Evolutionary conservation across 2,888 invertebrate species (phyloP).

Genomic region (Tipula unca): DNA sequence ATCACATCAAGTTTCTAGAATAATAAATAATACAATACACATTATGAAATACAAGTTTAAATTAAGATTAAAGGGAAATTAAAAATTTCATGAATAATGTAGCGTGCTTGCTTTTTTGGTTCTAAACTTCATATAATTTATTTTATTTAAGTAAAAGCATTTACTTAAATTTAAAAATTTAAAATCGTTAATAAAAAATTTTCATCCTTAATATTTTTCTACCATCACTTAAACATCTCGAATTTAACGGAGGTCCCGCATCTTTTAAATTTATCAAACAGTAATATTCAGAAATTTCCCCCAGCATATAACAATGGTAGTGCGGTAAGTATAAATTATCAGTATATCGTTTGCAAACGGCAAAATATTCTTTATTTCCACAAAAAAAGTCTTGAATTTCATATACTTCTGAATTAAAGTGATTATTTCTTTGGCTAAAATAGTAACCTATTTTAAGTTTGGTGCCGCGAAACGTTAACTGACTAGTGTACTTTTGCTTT

Average conservation of each 20-base stretch:
- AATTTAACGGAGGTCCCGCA: not conserved
- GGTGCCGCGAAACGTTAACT: not conserved
- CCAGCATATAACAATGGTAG: not conserved
- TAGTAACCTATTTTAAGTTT: not conserved
- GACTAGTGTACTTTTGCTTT: not conserved
- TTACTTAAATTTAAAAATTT: not conserved
- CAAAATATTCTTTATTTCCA: not conserved
- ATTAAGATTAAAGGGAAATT: no score
- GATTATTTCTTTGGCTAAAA: not conserved
- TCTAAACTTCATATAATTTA: no score
- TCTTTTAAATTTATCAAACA: not conserved
- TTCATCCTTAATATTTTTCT: not conserved
- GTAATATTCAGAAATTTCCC: not conserved
- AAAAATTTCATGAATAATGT: no score
- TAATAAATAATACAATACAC: no score
- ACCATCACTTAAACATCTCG: not conserved
- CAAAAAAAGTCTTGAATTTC: not conserved
- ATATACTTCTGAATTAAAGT: not conserved
- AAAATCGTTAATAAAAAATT: not conserved
- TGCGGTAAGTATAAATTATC: not conserved
- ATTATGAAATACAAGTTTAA: not conserved
- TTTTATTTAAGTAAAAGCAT: no score
- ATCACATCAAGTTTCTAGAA: no score
- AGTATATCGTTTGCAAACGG: not conserved
- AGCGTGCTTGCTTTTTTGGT: no score